Percentiles rank a stretch among this genome's conserved stretches.
Conservation (phyloP, 2,113 vertebrate species). For the Anhinga anhinga region DNA sequence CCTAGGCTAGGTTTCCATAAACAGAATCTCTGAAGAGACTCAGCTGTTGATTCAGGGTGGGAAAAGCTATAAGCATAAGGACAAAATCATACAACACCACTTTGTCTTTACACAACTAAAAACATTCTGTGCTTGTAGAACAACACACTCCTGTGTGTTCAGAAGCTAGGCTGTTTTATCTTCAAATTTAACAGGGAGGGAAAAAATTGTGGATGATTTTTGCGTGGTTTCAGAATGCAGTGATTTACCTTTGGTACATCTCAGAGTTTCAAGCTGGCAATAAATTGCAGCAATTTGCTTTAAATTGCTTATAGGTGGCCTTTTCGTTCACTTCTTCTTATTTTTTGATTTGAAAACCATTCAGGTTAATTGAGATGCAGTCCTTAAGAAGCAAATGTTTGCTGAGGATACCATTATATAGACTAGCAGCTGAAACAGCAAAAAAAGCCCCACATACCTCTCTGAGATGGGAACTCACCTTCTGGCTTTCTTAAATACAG, state of each 20-base stretch:
- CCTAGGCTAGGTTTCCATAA: neutral
- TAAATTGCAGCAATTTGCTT: conserved; percentile 20
- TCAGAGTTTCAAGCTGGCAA: conserved; percentile 2
- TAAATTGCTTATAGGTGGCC: neutral
- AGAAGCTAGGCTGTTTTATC: neutral
- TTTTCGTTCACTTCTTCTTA: neutral
- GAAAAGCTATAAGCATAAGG: neutral
- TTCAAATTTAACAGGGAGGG: neutral
- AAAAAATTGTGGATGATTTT: neutral
- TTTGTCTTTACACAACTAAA: neutral
- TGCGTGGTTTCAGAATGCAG: neutral
- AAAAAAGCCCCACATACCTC: neutral
- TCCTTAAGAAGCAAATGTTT: neutral
- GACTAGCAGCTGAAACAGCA: neutral
- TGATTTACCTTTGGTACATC: conserved; percentile 4
- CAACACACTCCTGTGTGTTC: neutral
- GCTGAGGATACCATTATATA: neutral
- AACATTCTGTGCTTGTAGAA: neutral
- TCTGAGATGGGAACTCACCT: neutral
- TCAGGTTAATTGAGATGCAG: conserved; percentile 1
- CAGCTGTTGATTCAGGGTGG: neutral
- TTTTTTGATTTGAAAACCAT: conserved; percentile 14
- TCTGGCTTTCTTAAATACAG: neutral
- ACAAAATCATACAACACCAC: neutral
- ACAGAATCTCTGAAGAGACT: neutral